Evolutionary conservation across 1,140 invertebrate species (phyloP).

Genomic region (Colletes gigas): DNA sequence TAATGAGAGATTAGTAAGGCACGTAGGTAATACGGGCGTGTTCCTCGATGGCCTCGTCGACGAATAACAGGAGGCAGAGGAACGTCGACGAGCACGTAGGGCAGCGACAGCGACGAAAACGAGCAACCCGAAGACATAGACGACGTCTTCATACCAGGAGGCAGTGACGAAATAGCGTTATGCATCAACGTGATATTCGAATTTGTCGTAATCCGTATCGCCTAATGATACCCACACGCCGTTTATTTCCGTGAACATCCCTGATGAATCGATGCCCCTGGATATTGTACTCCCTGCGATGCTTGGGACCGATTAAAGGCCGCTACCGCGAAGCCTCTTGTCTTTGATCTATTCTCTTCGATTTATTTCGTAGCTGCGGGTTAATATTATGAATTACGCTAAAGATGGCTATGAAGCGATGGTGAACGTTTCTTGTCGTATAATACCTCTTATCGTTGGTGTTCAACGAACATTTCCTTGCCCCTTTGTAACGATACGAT

Average conservation of each 20-base stretch:
- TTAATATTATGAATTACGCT: constrained; percentile 7
- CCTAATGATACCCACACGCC: constrained; percentile 63
- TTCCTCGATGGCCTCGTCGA: constrained; percentile 24
- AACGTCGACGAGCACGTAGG: constrained; percentile 39
- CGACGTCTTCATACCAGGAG: constrained; percentile 65
- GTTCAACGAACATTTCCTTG: background rate
- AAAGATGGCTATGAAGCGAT: constrained; percentile 4
- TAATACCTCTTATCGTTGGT: background rate
- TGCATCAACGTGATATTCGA: constrained; percentile 75
- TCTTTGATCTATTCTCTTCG: constrained; percentile 34
- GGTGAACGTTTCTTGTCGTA: background rate
- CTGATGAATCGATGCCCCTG: constrained; percentile 57
- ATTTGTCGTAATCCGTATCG: constrained; percentile 76
- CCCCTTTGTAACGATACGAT: background rate
- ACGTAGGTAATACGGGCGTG: constrained; percentile 29
- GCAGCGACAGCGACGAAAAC: constrained; percentile 53
- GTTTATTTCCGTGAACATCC: constrained; percentile 62
- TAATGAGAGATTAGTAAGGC: constrained; percentile 67
- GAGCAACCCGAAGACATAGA: constrained; percentile 20
- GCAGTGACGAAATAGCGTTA: constrained; percentile 72
- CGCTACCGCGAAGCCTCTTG: background rate
- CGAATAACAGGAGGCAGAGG: constrained; percentile 54
- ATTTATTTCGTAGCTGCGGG: constrained; percentile 7
- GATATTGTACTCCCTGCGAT: constrained; percentile 41
- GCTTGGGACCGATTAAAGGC: constrained; percentile 33